Conservation (phyloP, 2,797 vertebrate species). For the Pitangus sulphuratus region DNA sequence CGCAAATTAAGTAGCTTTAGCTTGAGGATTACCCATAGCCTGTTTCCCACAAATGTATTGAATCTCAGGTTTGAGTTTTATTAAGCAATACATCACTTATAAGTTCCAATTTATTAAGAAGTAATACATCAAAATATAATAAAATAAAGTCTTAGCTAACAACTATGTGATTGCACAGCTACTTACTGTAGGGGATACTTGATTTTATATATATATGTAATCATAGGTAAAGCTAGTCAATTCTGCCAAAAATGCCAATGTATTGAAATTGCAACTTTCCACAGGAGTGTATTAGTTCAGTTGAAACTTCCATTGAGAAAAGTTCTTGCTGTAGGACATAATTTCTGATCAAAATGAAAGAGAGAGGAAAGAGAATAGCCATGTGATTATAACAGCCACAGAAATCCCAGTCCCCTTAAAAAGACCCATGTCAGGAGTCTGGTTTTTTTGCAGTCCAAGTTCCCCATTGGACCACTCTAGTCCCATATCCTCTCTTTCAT, state of each 20-base stretch:
- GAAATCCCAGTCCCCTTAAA: neutral
- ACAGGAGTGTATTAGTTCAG: neutral
- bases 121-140: slow-evolving; percentile 42
- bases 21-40: neutral
- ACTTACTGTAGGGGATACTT: neutral
- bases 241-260: neutral
- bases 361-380: neutral
- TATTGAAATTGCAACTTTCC: neutral
- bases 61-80: slow-evolving; percentile 34
- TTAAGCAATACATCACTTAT: slow-evolving; percentile 13
- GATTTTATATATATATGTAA: neutral
- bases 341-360: slow-evolving; percentile 13
- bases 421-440: neutral
- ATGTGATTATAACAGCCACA: neutral
- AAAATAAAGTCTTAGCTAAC: slow-evolving; percentile 21
- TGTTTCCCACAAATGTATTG: neutral
- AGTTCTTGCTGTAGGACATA: slow-evolving; percentile 14
- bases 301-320: neutral
- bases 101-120: slow-evolving; percentile 44
- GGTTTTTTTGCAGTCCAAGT: neutral
- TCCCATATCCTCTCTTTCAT: neutral
- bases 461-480: neutral
- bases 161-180: slow-evolving; percentile 12
- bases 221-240: neutral
- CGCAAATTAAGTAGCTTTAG: neutral